Percentiles rank a stretch among this genome's conserved stretches.
These are phyloP conservation scores for Panorpa germanica DNA, from an alignment of 2,888 invertebrate species.

Conservation along the genomic window DNA sequence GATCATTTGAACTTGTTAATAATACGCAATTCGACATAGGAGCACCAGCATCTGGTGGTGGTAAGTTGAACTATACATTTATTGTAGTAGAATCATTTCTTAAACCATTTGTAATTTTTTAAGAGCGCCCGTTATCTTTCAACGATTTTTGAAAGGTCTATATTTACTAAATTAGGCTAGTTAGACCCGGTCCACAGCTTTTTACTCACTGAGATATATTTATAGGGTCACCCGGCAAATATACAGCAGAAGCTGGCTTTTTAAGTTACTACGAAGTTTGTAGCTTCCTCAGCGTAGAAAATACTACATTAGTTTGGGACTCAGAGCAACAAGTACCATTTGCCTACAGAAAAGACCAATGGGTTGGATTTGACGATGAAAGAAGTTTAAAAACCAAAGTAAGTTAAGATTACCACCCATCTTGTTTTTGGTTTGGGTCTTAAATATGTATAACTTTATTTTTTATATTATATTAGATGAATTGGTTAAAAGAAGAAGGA, in stretches of 20 bases:
- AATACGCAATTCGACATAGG: slow-evolving; percentile 81
- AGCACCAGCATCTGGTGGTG: slow-evolving; percentile 77
- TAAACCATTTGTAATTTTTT: no score
- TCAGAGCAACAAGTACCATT: slow-evolving; percentile 93
- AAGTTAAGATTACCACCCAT: slow-evolving; percentile 13
- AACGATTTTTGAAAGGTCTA: no score
- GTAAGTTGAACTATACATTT: no score
- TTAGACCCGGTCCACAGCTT: no score
- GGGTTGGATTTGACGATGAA: slow-evolving; percentile 92
- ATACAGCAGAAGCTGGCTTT: slow-evolving; percentile 85
- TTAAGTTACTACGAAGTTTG: slow-evolving; percentile 92
- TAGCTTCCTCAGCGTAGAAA: slow-evolving; percentile 73
- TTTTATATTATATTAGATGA: slow-evolving; percentile 40
- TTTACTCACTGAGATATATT: no score
- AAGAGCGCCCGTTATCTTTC: no score
- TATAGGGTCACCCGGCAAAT: slow-evolving; percentile 50
- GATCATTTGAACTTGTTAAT: slow-evolving; percentile 77
- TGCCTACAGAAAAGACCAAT: slow-evolving; percentile 76
- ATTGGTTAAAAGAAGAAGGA: slow-evolving; percentile 84
- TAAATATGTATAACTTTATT: slow-evolving; percentile 2
- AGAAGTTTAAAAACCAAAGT: slow-evolving; percentile 83
- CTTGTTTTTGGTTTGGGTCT: slow-evolving; percentile 1
- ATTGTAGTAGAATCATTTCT: no score
- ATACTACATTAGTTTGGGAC: slow-evolving; percentile 88
- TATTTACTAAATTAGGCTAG: no score